Evolutionary conservation across 2,797 vertebrate genomes (phyloP).

Genomic region (Eulemur rubriventer): DNA sequence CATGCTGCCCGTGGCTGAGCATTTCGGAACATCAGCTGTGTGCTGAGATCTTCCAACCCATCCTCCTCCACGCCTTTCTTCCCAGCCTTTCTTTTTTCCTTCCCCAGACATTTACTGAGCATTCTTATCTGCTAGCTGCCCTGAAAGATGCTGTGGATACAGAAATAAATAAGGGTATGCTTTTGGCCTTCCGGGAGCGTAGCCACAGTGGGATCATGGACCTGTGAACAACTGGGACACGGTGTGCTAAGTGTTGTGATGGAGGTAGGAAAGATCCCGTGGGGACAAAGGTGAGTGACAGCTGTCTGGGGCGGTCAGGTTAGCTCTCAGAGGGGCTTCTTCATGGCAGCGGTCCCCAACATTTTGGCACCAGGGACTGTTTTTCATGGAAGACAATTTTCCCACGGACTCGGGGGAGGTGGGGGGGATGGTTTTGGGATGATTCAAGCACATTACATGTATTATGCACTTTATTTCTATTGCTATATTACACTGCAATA

Average conservation of each 20-base stretch:
- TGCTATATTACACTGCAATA: too few relatives aligned
- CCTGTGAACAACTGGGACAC: not conserved
- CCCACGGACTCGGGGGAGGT: too few relatives aligned
- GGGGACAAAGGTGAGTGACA: not conserved
- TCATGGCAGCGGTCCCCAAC: too few relatives aligned
- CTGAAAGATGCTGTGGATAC: not conserved
- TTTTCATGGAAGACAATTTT: too few relatives aligned
- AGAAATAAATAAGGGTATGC: not conserved
- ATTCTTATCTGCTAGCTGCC: not conserved
- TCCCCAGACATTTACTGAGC: not conserved
- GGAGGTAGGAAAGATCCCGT: rapidly evolving
- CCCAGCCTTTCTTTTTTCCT: not conserved
- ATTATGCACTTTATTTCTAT: too few relatives aligned
- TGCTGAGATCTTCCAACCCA: not conserved
- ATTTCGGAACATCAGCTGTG: not conserved
- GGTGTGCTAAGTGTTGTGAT: not conserved
- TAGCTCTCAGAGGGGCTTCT: not conserved
- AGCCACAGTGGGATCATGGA: not conserved
- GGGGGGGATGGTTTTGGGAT: too few relatives aligned
- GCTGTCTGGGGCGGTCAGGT: not conserved
- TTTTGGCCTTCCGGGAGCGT: not conserved
- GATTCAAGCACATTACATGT: too few relatives aligned
- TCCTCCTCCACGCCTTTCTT: not conserved
- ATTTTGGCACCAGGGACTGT: too few relatives aligned
- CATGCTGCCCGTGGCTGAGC: not conserved